Evolutionary conservation across 2,113 vertebrate species (phyloP), one percentile per base, ranked within the genome.

Genomic region (Eurypyga helias): DNA sequence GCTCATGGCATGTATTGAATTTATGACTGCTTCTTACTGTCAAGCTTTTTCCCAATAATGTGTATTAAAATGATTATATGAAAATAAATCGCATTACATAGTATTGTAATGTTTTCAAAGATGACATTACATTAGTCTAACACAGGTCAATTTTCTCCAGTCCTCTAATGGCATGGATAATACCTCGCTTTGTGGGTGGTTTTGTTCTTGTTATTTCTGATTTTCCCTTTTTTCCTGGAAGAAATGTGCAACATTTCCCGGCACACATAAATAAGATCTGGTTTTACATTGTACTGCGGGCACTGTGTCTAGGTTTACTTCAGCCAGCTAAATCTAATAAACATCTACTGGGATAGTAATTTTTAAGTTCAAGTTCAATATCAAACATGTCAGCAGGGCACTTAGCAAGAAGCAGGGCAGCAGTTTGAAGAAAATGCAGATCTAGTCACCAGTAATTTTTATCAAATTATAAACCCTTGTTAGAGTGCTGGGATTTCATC

Each of bases 321-420:
- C 96, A 97, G 90, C 64, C 75, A 76, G 52, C 64, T 95, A 97
- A 97, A 98, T 97, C 96, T 97, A 98, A 98, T 98, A 97, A 98
- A 83, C 95, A 96, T 97, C 97, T 97, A 96, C 92, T 92, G 94
- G 87, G 96, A 97, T 79, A 95, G 97, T 48, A 95, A 97, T 97
- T 97, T 97, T 96, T 95, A 97, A 94, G 94, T 95, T 97, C 95
- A 97, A 97, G 92, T 96, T 97, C 93, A 95, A 90, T 96, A 97
- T 97, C 96, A 98, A 97, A 96, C 60, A 93, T 97, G 97, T 97
- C 97, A 97, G 97, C 83, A 75, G 95, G 92, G 93, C 95, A 97
- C 94, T 96, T 97, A 96, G 92, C 86, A 96, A 93, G 95, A 95
- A 96, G 85, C 92, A 95, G 89, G 71, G 91, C 90, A 95, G 78